Conservation (phyloP, 2,113 vertebrate genomes). For the Petrocephalus zakoni region DNA sequence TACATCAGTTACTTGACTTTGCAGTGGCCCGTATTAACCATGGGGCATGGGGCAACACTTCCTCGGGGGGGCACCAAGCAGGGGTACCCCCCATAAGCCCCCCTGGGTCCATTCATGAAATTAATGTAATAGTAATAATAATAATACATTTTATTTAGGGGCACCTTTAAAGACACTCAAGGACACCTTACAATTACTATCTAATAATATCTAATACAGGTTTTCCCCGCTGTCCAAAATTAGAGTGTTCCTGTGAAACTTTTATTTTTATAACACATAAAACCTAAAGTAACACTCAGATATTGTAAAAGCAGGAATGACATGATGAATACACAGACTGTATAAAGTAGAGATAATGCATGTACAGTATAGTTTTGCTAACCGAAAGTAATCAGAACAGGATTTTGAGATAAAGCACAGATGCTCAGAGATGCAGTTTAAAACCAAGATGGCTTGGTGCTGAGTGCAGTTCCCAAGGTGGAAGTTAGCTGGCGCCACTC, state of each 20-base stretch:
- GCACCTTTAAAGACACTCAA: too few relatives aligned
- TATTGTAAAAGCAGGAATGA: not conserved
- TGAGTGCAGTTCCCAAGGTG: not conserved
- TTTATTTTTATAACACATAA: too few relatives aligned
- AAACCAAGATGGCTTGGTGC: not conserved
- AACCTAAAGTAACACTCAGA: not conserved
- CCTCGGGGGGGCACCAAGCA: not conserved
- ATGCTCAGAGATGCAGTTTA: not conserved
- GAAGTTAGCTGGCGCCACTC: not conserved
- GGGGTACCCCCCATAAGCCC: not conserved
- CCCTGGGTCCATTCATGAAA: not conserved
- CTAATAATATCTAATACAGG: not conserved
- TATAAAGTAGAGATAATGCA: not conserved
- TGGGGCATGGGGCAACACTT: not conserved
- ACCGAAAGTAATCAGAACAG: not conserved
- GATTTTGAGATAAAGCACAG: not conserved
- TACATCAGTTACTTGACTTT: not conserved
- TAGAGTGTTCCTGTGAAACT: not conserved
- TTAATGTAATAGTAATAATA: too few relatives aligned
- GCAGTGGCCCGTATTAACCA: too few relatives aligned
- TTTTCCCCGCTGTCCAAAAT: not conserved
- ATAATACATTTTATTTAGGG: too few relatives aligned
- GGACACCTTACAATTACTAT: too few relatives aligned
- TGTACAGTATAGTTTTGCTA: not conserved
- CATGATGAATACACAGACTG: not conserved